Base-by-base conservation (phyloP, 2,888 invertebrate species). In the Dicycla oo region DNA sequence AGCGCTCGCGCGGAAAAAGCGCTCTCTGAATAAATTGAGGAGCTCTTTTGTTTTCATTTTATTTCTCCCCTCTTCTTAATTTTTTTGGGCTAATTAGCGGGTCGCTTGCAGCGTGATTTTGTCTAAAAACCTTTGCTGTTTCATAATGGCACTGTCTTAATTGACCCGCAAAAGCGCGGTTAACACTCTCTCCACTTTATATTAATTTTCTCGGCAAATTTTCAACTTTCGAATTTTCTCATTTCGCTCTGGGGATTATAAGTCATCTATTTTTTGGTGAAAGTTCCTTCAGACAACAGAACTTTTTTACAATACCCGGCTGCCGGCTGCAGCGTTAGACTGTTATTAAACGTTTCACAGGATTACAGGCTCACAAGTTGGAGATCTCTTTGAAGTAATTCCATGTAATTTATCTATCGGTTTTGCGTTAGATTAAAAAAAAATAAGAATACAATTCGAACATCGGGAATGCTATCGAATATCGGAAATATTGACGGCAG, bases 271-370 rank as follows among this genome's bases (percentile, higher is more conserved):
- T 82, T 70, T 81, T 84, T 63, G 61, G 61, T 69, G 65, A 77
- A 78, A 69, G 58, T 58, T 68, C 69, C 56, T 61, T 70, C 75
- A 72, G 78, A 70, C 70, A 80, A 75, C 75, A 69, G 43, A 81
- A 85, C 75, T 82, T 88, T 85, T 82, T 78, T 56, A 82, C 80
- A 85, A 84, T 81, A 74, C 65, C 81, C 73, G 61, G 63, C 62
- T 68, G 81, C 81, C 73, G 61, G 63, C 62, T 68, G 81, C 77
- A 76, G 75, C 65, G 75, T 67, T 68, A 64, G 83, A 86, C 81
- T 85, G 86, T 84, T 83, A 84, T 83, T 82, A 87, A 85, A 84
- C 75, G 81, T 75, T 86, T 81, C 64, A 78, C 64, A 65, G 80
- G 73, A 63, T 81, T 69, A 75, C 68, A 64, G 74, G 66, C 68